Evolutionary conservation across 2,888 invertebrate species (phyloP).

Genomic region (Gymnocheta viridis): DNA sequence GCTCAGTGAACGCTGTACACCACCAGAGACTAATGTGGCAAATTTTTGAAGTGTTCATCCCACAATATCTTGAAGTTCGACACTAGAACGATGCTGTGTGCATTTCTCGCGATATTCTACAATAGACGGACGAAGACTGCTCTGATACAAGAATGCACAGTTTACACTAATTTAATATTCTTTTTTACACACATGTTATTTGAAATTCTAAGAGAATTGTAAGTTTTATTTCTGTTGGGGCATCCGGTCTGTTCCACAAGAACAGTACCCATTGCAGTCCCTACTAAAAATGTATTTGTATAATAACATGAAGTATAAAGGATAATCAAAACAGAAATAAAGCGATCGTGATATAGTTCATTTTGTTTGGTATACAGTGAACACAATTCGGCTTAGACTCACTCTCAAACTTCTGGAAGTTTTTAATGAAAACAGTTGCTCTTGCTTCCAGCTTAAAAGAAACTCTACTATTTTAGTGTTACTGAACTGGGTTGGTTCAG

Average conservation of each 20-base stretch:
- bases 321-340: too few relatives aligned
- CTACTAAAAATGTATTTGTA: too few relatives aligned
- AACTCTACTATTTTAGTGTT: constrained; percentile 16
- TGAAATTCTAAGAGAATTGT: too few relatives aligned
- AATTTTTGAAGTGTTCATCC: constrained; percentile 73
- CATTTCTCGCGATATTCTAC: background rate
- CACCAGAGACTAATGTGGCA: constrained; percentile 74
- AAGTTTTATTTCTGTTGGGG: too few relatives aligned
- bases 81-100: background rate
- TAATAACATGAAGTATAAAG: too few relatives aligned
- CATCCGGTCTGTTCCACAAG: too few relatives aligned
- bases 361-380: background rate
- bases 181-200: too few relatives aligned
- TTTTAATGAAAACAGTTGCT: constrained; percentile 26
- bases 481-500: constrained; percentile 45
- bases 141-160: too few relatives aligned
- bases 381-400: background rate
- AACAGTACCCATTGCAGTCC: too few relatives aligned
- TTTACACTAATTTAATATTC: too few relatives aligned
- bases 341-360: too few relatives aligned
- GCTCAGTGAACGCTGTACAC: background rate
- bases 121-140: too few relatives aligned
- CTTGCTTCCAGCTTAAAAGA: background rate
- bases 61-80: constrained; percentile 35
- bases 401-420: background rate